Percentiles rank a stretch among this genome's conserved stretches.
Evolutionary conservation across 1,140 invertebrate genomes (phyloP).

Genomic region (Sipha flava): DNA sequence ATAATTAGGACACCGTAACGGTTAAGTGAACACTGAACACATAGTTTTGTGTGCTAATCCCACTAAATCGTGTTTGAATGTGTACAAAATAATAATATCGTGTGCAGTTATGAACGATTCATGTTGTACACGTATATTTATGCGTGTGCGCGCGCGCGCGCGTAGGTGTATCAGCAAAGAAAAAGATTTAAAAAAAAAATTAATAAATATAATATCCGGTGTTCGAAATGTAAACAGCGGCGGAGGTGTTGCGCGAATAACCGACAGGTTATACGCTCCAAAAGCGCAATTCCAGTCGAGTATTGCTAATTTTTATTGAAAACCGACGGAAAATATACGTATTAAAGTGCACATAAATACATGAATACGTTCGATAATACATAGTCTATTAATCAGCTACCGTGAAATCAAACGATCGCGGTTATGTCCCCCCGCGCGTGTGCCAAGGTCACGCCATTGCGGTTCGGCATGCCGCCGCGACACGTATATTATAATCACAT

Average conservation of each 20-base stretch:
- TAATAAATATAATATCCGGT: neutral
- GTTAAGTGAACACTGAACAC: too few species aligned
- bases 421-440: neutral
- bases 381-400: neutral
- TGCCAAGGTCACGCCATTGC: neutral
- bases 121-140: too few species aligned
- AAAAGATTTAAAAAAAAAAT: too few species aligned
- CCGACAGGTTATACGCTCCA: neutral
- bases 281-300: neutral
- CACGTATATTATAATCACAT: neutral
- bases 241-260: neutral
- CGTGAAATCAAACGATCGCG: neutral
- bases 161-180: too few species aligned
- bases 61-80: too few species aligned
- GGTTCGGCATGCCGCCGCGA: neutral
- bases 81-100: too few species aligned
- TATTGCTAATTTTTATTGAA: neutral
- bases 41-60: neutral
- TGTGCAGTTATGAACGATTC: too few species aligned
- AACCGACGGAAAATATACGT: neutral
- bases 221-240: neutral
- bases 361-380: neutral
- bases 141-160: too few species aligned
- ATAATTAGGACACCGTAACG: neutral
- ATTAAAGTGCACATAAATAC: neutral